Base-by-base conservation (phyloP, 2,888 invertebrate genomes). In the Meiosimyza decipiens region DNA sequence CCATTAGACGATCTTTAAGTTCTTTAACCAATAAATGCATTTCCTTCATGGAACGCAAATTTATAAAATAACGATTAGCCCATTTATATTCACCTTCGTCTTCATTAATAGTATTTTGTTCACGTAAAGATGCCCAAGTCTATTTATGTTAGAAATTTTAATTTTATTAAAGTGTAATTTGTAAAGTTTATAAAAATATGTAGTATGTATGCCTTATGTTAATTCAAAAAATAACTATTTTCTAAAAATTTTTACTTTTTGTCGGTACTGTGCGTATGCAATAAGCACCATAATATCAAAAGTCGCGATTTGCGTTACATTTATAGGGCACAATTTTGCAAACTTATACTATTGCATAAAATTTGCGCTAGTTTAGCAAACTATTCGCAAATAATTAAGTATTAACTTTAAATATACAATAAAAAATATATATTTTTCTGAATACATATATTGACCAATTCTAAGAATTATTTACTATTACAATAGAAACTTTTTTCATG, bases 1-100 rank as follows among this genome's bases (percentile, higher is more conserved):
- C 71, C 2, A 87, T 82, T 6, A 96, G 88, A 1, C 96, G 89
- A 28, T 80, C 74, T 15, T 89, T 90, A 59, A 97, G 85, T 77
- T 97, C 97, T 0, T 88, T 86, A 1, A 94, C 90, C 72, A 96
- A 84, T 33, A 91, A 89, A 79, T 92, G 89, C 83, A 95, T 91
- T 82, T 96, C 96, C 7, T 89, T 89, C 68, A 96, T 85, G 0
- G 92, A 90, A n/a, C 91, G 90, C 59, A 92, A 83, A 80, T 94
- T 94, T 47, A 96, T 89, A 83, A 90, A 92, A 84, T 92, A 91
- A 3, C 90, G 88, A 0, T 88, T 88, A 3, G 93, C 93, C 95
- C 95, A 96, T 0, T 86, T 80, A 40, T 83, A 84, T 80, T 92
- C 91, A 15, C 86, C 82, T 12, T 87, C 85, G 5, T 83, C 85